A percentile compares a stretch with the other conserved stretches of the same genome.
Conservation (phyloP, 2,113 vertebrate genomes). For the Labeo catla region DNA sequence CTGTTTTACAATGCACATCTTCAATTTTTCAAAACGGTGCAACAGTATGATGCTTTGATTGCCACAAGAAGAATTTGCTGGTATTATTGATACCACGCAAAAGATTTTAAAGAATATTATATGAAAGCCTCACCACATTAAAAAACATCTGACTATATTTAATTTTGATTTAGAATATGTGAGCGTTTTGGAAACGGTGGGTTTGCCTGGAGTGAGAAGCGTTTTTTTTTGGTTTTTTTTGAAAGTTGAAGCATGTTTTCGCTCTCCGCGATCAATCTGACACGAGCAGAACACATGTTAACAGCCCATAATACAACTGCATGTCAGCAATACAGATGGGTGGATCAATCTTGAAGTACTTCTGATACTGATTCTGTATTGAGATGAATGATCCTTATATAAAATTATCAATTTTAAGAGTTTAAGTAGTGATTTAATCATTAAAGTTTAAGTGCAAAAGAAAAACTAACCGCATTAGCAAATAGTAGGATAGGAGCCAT, state of each 20-base stretch:
- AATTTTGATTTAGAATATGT: not conserved
- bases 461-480: not conserved
- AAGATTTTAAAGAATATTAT: not conserved
- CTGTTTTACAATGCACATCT: not conserved
- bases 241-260: not conserved
- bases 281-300: constrained; percentile 11
- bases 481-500: not conserved
- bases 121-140: not conserved
- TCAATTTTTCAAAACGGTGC: not conserved
- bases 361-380: not conserved
- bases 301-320: constrained; percentile 4
- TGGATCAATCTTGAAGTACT: constrained; percentile 1
- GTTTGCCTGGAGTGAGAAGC: not conserved
- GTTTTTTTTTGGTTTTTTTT: not conserved
- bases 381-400: not conserved
- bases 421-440: not conserved
- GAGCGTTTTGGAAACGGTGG: not conserved
- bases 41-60: not conserved
- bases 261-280: not conserved
- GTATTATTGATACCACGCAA: not conserved
- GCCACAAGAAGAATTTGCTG: not conserved
- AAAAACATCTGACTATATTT: not conserved
- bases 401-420: not conserved
- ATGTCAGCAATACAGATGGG: not conserved
- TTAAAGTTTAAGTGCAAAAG: not conserved